Conservation (phyloP, 2,797 vertebrate species). For the Eospalax fontanierii region DNA sequence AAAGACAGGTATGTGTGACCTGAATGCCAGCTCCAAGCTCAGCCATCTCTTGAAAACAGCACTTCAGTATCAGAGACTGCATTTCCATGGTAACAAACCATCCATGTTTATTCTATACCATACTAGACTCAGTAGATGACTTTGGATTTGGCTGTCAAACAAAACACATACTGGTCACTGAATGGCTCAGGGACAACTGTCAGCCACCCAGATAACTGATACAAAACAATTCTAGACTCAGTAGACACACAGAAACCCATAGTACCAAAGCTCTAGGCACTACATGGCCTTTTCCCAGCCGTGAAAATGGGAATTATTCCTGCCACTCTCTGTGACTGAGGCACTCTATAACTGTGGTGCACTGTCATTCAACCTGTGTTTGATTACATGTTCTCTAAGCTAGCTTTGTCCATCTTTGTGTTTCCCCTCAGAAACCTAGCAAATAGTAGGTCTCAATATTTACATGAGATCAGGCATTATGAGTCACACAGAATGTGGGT, state of each 20-base stretch:
- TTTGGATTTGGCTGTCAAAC: not conserved
- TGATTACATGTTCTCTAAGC: not conserved
- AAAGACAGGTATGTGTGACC: no score
- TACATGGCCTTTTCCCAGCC: not conserved
- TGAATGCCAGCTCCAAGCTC: not conserved
- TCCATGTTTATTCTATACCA: not conserved
- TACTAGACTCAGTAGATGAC: not conserved
- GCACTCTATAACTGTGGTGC: not conserved
- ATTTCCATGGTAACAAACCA: not conserved
- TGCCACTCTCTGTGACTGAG: no score
- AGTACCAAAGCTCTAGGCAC: slow-evolving; percentile 13
- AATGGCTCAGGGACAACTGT: slow-evolving; percentile 32
- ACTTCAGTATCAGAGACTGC: no score
- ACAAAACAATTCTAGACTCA: slow-evolving; percentile 12
- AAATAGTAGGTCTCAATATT: not conserved
- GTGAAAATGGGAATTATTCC: not conserved
- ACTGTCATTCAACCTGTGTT: no score
- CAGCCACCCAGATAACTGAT: not conserved
- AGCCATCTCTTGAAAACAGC: not conserved
- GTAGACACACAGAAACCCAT: not conserved
- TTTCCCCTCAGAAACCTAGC: not conserved
- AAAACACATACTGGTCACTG: not conserved
- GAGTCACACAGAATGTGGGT: not conserved
- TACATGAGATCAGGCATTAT: not conserved
- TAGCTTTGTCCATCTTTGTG: not conserved